A percentile compares a stretch with the other conserved stretches of the same genome.
Conservation (phyloP, 2,797 vertebrate genomes). For the Poeciliopsis turneri region DNA sequence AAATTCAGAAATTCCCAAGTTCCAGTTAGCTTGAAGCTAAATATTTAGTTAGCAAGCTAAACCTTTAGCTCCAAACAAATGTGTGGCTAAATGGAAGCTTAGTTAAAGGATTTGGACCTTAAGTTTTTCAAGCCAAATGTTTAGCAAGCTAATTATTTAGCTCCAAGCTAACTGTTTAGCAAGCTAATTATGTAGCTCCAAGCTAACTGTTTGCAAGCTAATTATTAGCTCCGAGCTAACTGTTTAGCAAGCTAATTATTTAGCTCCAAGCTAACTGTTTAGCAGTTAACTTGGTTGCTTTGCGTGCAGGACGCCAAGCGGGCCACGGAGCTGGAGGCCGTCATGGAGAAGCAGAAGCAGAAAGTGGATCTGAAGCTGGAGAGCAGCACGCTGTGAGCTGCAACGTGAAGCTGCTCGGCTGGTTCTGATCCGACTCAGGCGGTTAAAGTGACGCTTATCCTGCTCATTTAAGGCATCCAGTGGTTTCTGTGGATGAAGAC, state of each 20-base stretch:
- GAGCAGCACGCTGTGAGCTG: constrained; percentile 77
- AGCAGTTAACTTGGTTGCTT: not conserved
- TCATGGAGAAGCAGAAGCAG: constrained; percentile 91
- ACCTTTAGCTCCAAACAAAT: no score
- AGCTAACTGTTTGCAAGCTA: not conserved
- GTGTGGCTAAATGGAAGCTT: no score
- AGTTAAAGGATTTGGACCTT: no score
- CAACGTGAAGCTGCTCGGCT: not conserved
- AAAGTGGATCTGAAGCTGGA: constrained; percentile 84
- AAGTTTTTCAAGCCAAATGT: no score
- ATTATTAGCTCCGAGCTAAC: no score
- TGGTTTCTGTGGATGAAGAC: not conserved
- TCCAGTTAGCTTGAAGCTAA: not conserved
- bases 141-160: no score
- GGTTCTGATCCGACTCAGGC: constrained; percentile 15
- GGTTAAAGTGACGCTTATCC: not conserved
- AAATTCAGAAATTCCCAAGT: not conserved
- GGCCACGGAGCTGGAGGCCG: constrained; percentile 85
- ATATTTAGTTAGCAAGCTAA: not conserved
- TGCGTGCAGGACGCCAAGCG: constrained; percentile 80
- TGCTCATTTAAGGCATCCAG: not conserved
- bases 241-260: no score
- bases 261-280: not conserved
- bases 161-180: no score
- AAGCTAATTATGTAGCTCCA: not conserved